Conservation (phyloP, 1,140 invertebrate species). For the Melipona quadrifasciata region DNA sequence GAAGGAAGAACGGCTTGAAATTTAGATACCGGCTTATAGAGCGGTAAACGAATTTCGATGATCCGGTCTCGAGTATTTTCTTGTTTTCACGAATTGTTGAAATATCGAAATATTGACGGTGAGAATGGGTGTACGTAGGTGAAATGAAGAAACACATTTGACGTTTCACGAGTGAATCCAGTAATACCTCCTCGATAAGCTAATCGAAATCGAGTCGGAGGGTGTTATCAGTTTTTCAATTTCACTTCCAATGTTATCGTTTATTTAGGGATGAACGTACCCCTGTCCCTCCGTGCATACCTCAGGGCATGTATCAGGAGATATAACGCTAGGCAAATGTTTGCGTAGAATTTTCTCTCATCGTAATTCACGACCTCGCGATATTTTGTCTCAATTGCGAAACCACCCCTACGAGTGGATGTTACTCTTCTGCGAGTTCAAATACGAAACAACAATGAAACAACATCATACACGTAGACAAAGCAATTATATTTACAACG, state of each 20-base stretch:
- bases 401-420: neutral
- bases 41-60: neutral
- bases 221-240: conserved; percentile 10
- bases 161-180: neutral
- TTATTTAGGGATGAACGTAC: neutral
- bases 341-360: conserved; percentile 61
- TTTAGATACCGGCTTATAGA: neutral
- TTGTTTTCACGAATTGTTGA: neutral
- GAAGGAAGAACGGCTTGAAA: neutral
- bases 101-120: neutral
- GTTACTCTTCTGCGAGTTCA: neutral
- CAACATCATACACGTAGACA: neutral
- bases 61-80: neutral
- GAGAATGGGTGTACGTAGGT: too few species aligned
- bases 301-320: neutral
- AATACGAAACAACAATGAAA: conserved; percentile 1
- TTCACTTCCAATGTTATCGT: neutral
- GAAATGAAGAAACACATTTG: neutral
- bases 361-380: conserved; percentile 55
- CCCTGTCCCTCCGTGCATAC: neutral
- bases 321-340: conserved; percentile 62
- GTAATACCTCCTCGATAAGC: neutral
- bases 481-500: too few species aligned
- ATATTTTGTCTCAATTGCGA: conserved; percentile 64
- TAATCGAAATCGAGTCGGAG: neutral